Percentiles rank a stretch among this genome's conserved stretches.
Conservation (phyloP, 1,140 invertebrate species). For the Chelonus insularis region DNA sequence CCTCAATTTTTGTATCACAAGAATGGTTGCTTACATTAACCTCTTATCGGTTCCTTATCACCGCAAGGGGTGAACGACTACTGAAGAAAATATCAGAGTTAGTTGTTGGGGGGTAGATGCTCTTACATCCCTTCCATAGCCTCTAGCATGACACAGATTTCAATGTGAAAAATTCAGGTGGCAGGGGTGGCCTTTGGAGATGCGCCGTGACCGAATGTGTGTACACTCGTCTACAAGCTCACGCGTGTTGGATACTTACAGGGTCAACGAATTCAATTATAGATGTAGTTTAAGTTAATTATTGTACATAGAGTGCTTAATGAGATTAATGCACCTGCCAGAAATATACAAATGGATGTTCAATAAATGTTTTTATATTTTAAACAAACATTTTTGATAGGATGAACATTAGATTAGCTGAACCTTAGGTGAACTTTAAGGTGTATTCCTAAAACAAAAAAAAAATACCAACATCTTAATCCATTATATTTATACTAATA, state of each 20-base stretch:
- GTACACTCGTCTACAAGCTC: conserved; percentile 20
- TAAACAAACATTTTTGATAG: too few relatives aligned
- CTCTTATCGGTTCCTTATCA: conserved; percentile 19
- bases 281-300: conserved; percentile 12
- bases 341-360: conserved; percentile 11
- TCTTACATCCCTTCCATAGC: conserved; percentile 24
- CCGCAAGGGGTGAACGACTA: conserved; percentile 35
- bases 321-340: background rate
- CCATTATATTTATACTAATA: too few relatives aligned
- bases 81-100: conserved; percentile 24
- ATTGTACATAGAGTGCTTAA: background rate
- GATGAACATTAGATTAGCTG: too few relatives aligned
- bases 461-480: too few relatives aligned
- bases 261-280: conserved; percentile 17
- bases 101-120: conserved; percentile 11
- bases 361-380: background rate
- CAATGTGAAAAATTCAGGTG: conserved; percentile 6
- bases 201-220: conserved; percentile 31
- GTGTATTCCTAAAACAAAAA: too few relatives aligned
- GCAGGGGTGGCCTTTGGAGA: conserved; percentile 28
- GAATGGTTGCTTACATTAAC: too few relatives aligned
- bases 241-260: background rate
- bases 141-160: conserved; percentile 44
- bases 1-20: too few relatives aligned
- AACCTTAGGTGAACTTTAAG: too few relatives aligned